These are phyloP conservation scores for Drosophila repleta DNA, from an alignment of 1,140 invertebrate species.

Conservation along the genomic window DNA sequence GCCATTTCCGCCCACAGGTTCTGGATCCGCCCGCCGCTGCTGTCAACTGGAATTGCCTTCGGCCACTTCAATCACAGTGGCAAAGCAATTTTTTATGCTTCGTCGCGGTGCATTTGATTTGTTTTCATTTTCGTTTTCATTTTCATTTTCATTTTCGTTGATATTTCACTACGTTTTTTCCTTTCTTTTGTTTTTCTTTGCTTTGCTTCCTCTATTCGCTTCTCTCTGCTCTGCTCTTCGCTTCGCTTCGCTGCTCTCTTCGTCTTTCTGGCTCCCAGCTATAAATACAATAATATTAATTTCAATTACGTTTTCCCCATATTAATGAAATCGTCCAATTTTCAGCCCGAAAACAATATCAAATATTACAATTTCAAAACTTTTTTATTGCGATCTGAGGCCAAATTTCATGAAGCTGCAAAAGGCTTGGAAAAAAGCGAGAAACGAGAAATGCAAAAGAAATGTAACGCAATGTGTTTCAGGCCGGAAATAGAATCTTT, in stretches of 20 bases:
- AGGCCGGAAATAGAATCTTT: too few species aligned
- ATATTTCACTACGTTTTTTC: slow-evolving; percentile 15
- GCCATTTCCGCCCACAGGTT: slow-evolving; percentile 56
- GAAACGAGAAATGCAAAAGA: too few species aligned
- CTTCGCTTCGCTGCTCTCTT: slow-evolving; percentile 9
- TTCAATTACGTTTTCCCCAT: too few species aligned
- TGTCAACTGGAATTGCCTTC: slow-evolving; percentile 20
- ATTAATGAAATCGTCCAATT: too few species aligned
- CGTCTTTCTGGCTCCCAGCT: slow-evolving; percentile 20
- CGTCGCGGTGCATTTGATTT: slow-evolving; percentile 56
- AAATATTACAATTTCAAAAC: too few species aligned
- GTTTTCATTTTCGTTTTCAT: slow-evolving; percentile 56
- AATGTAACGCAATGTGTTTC: too few species aligned
- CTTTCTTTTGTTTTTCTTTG: slow-evolving; percentile 22
- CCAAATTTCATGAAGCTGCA: too few species aligned
- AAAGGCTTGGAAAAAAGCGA: too few species aligned
- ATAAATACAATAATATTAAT: too few species aligned
- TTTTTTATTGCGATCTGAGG: too few species aligned
- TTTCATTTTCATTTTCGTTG: slow-evolving; percentile 36
- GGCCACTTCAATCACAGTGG: slow-evolving; percentile 61
- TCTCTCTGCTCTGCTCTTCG: neutral
- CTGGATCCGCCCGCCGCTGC: neutral
- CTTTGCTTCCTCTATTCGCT: neutral
- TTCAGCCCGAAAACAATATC: too few species aligned
- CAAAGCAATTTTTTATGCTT: slow-evolving; percentile 66